phyloP scores from a whole-genome alignment of 2,113 vertebrate species.

The Potamarius usumacintae region DNA sequence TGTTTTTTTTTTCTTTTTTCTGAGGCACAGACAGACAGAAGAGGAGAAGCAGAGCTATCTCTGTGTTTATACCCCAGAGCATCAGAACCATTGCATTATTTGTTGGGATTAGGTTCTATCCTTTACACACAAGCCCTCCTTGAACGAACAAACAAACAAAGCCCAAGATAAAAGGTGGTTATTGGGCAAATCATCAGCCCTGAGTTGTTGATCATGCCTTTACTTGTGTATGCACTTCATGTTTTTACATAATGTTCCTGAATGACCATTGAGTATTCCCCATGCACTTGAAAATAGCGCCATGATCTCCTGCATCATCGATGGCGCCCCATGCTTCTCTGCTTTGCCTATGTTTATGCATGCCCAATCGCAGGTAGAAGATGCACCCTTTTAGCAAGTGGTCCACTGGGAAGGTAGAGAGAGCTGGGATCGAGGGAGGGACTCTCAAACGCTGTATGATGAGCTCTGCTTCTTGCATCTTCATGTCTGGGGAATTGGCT shows the following conservation, averaged over 20 bases:
- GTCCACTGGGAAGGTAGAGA: constrained; percentile 40
- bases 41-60: constrained; percentile 1
- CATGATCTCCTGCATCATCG: constrained; percentile 23
- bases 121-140: constrained; percentile 40
- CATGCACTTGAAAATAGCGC: constrained; percentile 16
- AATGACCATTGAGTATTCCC: constrained; percentile 24
- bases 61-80: constrained; percentile 36
- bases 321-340: not conserved
- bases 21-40: constrained; percentile 15
- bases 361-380: constrained; percentile 37
- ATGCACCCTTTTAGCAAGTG: constrained; percentile 46
- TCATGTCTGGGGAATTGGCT: constrained; percentile 45
- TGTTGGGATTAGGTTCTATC: constrained; percentile 37
- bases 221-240: constrained; percentile 36
- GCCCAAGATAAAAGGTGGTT: constrained; percentile 43
- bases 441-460: constrained; percentile 19
- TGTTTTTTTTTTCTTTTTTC: not conserved
- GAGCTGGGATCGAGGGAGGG: constrained; percentile 5
- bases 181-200: constrained; percentile 51
- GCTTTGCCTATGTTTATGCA: constrained; percentile 19
- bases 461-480: constrained; percentile 13
- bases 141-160: constrained; percentile 48
- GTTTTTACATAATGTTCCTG: constrained; percentile 19
- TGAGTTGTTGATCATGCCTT: constrained; percentile 47
- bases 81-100: constrained; percentile 35